Evolutionary conservation across 2,888 invertebrate genomes (phyloP), one percentile per base, ranked within the genome.

Genomic region (Neoscelio sp.): DNA sequence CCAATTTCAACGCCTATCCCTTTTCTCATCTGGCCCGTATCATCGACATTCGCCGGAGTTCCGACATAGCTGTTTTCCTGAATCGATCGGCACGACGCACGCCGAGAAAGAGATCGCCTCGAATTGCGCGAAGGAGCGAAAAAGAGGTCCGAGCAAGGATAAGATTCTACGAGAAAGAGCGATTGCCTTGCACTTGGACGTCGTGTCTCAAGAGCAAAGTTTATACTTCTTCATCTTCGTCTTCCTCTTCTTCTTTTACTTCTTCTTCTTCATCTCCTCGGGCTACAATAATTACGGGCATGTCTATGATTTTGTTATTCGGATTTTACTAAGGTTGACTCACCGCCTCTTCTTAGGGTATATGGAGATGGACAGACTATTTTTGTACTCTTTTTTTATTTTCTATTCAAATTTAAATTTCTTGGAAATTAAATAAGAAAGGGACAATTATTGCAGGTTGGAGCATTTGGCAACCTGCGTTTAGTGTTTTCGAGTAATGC

Each of bases 101-200:
- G 38, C 35, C 10, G 54, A 33, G 4, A 28, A 40, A 50, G 35
- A 50, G 38, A 26, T n/a, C 38, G 35, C 13, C 40, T 23, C 8
- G 35, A 15, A 20, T 13, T 3, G 23, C 10, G 28, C 8, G 52
- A 52, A 30, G 18, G 56, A 35, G 56, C 35, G 52, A 62, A 52
- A 46, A 62, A 42, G 38, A 44, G 28, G 26, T n/a, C 64, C 38
- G 28, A 4, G 58, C 30, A 70, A 60, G 56, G 50, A 70, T 48
- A 35, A 58, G 50, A 50, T 44, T 28, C 50, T 35, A 15, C 15
- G 38, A 12, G 28, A 38, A 35, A 17, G 50, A 28, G 23, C 30
- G 33, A 40, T 64, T 56, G 56, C 73, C 73, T 73, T 73, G 73
- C 64, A 73, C 73, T 73, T 73, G 73, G 73, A 56, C 54, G 48